Percentiles rank a stretch among this genome's conserved stretches.
Conservation (phyloP, 2,888 invertebrate species). For the Sinopyrophorus schimmeli region DNA sequence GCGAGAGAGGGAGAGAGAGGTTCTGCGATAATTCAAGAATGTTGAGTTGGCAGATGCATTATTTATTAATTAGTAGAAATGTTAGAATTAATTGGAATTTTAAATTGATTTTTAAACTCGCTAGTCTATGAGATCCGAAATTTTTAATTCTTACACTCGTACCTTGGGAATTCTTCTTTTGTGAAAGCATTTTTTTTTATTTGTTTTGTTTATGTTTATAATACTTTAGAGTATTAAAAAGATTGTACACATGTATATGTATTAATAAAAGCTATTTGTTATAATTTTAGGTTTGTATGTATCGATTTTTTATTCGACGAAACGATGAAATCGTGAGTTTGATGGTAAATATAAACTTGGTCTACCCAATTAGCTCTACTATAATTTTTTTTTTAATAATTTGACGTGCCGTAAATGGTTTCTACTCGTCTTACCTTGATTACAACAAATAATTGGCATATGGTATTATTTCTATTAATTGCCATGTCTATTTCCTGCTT, state of each 20-base stretch:
- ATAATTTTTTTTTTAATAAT: too few species aligned
- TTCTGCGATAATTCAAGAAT: slow-evolving; percentile 1
- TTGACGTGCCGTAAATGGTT: too few species aligned
- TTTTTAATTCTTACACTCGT: neutral
- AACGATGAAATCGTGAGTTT: too few species aligned
- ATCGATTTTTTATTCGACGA: neutral
- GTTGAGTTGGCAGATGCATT: slow-evolving; percentile 4
- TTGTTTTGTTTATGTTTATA: slow-evolving; percentile 18
- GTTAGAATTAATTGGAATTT: neutral
- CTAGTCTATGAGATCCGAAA: slow-evolving; percentile 12
- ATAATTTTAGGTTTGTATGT: neutral
- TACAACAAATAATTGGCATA: too few species aligned
- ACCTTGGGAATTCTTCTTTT: slow-evolving; percentile 7
- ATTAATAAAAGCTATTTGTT: slow-evolving; percentile 17
- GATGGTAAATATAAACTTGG: too few species aligned
- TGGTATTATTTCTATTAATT: too few species aligned
- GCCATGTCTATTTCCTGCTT: too few species aligned
- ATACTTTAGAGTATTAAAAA: slow-evolving; percentile 8
- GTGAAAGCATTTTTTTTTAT: slow-evolving; percentile 10
- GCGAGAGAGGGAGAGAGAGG: too few species aligned
- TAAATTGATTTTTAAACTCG: neutral
- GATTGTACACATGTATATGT: slow-evolving; percentile 6
- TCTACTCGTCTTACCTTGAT: too few species aligned
- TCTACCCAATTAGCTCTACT: too few species aligned
- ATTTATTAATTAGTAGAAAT: slow-evolving; percentile 10